phyloP scores from a whole-genome alignment of 2,888 invertebrate species.

The Nomada lathburiana region DNA sequence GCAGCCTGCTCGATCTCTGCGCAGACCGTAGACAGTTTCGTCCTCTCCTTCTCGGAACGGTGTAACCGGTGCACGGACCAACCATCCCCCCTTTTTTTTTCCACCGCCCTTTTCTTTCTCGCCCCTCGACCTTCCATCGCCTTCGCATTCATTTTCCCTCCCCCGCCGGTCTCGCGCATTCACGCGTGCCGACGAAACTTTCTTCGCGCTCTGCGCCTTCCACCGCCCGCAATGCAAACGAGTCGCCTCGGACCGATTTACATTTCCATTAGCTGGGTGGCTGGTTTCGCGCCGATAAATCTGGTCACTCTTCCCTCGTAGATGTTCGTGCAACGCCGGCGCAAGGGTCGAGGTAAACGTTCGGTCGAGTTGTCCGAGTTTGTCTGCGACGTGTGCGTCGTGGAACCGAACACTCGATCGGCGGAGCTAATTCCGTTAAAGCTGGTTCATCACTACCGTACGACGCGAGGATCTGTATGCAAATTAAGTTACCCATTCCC shows the following conservation, averaged over 20 bases:
- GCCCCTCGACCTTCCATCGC: conserved; percentile 20
- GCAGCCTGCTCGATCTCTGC: conserved; percentile 36
- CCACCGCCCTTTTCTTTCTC: background rate
- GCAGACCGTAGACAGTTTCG: conserved; percentile 47
- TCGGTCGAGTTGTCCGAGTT: too few relatives aligned
- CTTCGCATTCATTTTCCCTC: conserved; percentile 46
- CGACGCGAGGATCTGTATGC: conserved; percentile 31
- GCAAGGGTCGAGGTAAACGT: background rate
- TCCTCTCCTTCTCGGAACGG: conserved; percentile 55
- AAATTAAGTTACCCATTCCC: conserved; percentile 3
- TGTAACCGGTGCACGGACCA: conserved; percentile 61
- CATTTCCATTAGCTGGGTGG: conserved; percentile 76
- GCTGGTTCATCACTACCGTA: conserved; percentile 19
- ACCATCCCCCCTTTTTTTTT: background rate
- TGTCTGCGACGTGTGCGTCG: background rate
- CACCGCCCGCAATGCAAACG: conserved; percentile 73
- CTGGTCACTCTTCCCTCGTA: conserved; percentile 43
- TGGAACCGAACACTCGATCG: conserved; percentile 11
- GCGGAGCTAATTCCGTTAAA: conserved; percentile 27
- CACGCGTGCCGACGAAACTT: conserved; percentile 47
- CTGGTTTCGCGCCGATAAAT: conserved; percentile 68
- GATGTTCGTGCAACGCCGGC: background rate
- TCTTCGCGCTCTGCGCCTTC: conserved; percentile 37
- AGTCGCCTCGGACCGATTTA: conserved; percentile 75
- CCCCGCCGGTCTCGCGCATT: conserved; percentile 32